Percentiles rank a stretch among this genome's conserved stretches.
These are phyloP conservation scores for Himalopsyche japonica DNA, from an alignment of 2,888 invertebrate genomes.

Conservation along the genomic window DNA sequence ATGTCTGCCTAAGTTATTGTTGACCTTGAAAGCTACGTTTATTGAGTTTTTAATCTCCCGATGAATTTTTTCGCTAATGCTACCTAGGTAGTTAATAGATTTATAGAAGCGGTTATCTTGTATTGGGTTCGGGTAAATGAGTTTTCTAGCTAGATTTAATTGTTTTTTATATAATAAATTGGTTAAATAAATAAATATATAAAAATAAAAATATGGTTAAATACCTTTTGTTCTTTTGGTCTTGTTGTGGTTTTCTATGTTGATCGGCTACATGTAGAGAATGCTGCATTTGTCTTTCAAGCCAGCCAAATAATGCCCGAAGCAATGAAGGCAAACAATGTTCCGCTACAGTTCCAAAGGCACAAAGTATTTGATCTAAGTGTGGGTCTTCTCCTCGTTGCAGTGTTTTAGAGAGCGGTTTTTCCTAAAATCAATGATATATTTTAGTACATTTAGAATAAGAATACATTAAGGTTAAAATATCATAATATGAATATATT, in stretches of 20 bases:
- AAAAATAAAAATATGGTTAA: too few species aligned
- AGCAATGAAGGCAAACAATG: constrained; percentile 95
- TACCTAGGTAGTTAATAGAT: too few species aligned
- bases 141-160: too few species aligned
- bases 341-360: constrained; percentile 94
- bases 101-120: too few species aligned
- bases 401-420: constrained; percentile 90
- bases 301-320: constrained; percentile 92
- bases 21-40: too few species aligned
- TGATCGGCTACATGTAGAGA: constrained; percentile 58
- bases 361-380: constrained; percentile 90
- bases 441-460: too few species aligned
- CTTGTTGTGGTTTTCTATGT: constrained; percentile 61
- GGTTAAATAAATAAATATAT: too few species aligned
- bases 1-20: too few species aligned
- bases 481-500: background rate
- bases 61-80: too few species aligned
- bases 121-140: too few species aligned
- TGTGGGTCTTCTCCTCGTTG: constrained; percentile 95
- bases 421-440: constrained; percentile 66
- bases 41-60: too few species aligned
- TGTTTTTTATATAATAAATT: too few species aligned
- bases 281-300: constrained; percentile 82
- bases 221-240: constrained; percentile 58
- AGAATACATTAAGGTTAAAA: background rate